These are phyloP conservation scores for Tachysurus fulvidraco DNA, from an alignment of 2,113 vertebrate species.

Conservation along the genomic window DNA sequence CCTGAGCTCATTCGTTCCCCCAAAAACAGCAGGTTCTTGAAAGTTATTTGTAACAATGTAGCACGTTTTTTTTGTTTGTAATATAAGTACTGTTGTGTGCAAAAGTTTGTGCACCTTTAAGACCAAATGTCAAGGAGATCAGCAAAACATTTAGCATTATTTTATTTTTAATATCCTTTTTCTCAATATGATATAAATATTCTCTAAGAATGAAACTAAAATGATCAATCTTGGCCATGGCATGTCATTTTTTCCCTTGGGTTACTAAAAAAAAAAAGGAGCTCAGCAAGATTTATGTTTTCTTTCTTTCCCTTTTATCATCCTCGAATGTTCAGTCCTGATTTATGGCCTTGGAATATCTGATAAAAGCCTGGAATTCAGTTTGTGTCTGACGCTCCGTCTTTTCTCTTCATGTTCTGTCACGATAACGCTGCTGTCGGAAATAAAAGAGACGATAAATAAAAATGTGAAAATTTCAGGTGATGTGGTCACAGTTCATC, in stretches of 20 bases:
- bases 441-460: neutral
- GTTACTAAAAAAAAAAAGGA: neutral
- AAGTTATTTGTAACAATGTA: neutral
- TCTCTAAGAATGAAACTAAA: neutral
- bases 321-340: neutral
- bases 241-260: neutral
- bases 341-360: constrained; percentile 6
- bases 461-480: constrained; percentile 2
- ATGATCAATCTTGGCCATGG: neutral
- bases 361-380: neutral
- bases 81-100: neutral
- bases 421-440: neutral
- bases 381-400: neutral
- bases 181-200: neutral
- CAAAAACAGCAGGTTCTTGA: neutral
- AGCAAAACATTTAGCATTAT: neutral
- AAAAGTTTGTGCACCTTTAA: neutral
- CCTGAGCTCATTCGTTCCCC: neutral
- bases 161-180: neutral
- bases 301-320: neutral
- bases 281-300: neutral
- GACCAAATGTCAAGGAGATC: neutral
- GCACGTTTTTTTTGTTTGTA: neutral
- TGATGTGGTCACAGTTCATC: neutral
- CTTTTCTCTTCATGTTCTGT: constrained; percentile 2